phyloP scores from a whole-genome alignment of 2,888 invertebrate genomes.

The Drosophila meridiana region DNA sequence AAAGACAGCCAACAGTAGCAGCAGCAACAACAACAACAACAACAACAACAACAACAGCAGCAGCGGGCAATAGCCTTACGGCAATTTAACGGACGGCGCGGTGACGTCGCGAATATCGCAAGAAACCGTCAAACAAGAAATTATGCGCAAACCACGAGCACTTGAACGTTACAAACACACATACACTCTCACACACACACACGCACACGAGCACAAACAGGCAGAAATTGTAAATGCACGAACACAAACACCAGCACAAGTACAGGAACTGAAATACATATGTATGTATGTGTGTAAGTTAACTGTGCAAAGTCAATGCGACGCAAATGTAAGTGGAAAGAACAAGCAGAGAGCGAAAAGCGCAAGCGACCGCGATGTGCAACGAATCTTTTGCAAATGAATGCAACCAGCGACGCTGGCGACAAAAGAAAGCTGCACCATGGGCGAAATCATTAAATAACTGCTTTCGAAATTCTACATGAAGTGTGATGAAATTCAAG shows the following conservation, averaged over 20 bases:
- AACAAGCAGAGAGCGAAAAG: slow-evolving; percentile 50
- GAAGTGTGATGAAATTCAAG: not conserved
- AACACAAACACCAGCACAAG: slow-evolving; percentile 45
- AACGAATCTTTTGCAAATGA: slow-evolving; percentile 78
- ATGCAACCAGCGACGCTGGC: slow-evolving; percentile 58
- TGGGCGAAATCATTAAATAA: slow-evolving; percentile 1
- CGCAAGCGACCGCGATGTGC: slow-evolving; percentile 74
- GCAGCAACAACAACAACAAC: slow-evolving; percentile 17
- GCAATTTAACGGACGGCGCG: slow-evolving; percentile 58
- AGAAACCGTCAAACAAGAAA: slow-evolving; percentile 57
- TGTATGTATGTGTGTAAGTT: slow-evolving; percentile 20
- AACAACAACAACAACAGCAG: slow-evolving; percentile 23
- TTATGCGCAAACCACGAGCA: slow-evolving; percentile 41
- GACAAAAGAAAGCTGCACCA: slow-evolving; percentile 68
- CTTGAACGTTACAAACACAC: slow-evolving; percentile 22
- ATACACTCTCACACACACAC: not conserved
- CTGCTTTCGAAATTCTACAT: not conserved
- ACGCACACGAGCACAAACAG: slow-evolving; percentile 1
- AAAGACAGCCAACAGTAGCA: slow-evolving; percentile 40
- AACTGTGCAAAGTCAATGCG: slow-evolving; percentile 42
- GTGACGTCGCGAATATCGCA: slow-evolving; percentile 57
- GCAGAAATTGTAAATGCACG: slow-evolving; percentile 32
- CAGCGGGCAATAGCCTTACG: slow-evolving; percentile 56
- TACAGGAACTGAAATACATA: slow-evolving; percentile 17
- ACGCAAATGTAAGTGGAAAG: slow-evolving; percentile 36